phyloP scores from a whole-genome alignment of 2,888 invertebrate species.

The Lasioglossum zephyrum region DNA sequence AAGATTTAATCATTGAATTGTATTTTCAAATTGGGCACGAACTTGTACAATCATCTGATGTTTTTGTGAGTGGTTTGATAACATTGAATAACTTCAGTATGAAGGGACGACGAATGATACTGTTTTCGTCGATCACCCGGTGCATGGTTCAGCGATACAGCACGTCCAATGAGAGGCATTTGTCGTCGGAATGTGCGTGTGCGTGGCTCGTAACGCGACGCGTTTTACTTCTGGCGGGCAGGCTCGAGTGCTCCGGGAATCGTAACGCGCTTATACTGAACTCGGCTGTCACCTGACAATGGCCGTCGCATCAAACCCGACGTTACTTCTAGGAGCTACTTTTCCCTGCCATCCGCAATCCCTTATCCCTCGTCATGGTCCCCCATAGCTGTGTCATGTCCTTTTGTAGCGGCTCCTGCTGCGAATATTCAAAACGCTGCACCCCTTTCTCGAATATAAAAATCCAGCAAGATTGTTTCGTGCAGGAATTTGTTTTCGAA shows the following conservation, averaged over 20 bases:
- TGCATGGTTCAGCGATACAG: neutral
- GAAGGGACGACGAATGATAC: too few relatives aligned
- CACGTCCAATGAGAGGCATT: constrained; percentile 25
- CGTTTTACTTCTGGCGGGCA: constrained; percentile 45
- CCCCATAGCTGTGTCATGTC: neutral
- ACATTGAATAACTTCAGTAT: neutral
- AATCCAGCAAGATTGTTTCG: too few relatives aligned
- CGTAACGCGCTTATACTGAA: constrained; percentile 60
- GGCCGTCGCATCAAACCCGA: constrained; percentile 65
- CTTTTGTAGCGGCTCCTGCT: constrained; percentile 21
- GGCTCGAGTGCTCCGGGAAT: constrained; percentile 43
- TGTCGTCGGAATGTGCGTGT: constrained; percentile 22
- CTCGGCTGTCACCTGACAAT: constrained; percentile 58
- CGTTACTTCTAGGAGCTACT: constrained; percentile 60
- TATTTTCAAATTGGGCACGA: too few relatives aligned
- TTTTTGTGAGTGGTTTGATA: too few relatives aligned
- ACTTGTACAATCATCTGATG: too few relatives aligned
- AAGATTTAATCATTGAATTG: too few relatives aligned
- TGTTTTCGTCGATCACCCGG: neutral
- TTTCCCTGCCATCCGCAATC: constrained; percentile 47
- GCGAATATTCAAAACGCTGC: neutral
- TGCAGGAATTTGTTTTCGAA: neutral
- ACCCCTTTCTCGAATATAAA: neutral
- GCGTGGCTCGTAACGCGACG: constrained; percentile 43
- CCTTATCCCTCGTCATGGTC: constrained; percentile 2